Base-by-base conservation (phyloP, 1,140 invertebrate genomes). In the Drosophila takahashii region DNA sequence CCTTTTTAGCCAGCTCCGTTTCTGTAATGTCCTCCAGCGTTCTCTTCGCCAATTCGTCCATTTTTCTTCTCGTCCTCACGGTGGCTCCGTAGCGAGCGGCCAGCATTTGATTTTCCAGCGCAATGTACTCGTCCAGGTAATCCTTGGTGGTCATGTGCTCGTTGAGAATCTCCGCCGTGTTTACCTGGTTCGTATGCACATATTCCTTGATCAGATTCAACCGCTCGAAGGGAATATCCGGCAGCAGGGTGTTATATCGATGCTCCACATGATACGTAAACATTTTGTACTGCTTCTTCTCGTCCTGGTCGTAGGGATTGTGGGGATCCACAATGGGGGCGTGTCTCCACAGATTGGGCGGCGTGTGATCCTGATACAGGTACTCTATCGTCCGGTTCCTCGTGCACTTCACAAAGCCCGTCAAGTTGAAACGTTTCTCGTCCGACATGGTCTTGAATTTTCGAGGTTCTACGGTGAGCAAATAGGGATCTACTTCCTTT, bases 271-370 rank as follows among this genome's bases (percentile, higher is more conserved):
- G 81, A 34, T 92, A 89, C 2, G 90, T 83, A 26, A 86, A 92
- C n/a, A 92, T 15, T 47, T 91, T 89, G 41, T 92, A 92, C 36
- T 92, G 90, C 32, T 90, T 79, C 56, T 92, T 92, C 5, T 90
- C 81, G 37, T 92, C 91, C 11, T 37, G 34, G 1, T 92, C 90
- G n/a, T 70, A 64, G 2, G 90, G 75, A 65, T 92, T 91, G 4
- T 76, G 72, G 0, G 81, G 79, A 58, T 92, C 91, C 11, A 90
- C 56, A 6, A 92, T 84, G 2, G 67, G 51, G 1, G 86, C 77
- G 52, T 89, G 48, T 1, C 56, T 50, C 90, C 90, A 92, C 3
- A 85, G 36, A 32, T 79, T 72, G 16, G 86, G 80, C 22, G 85
- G 78, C 53, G 75, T 86, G 29, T 92, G 79, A 52, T 91, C 89